Evolutionary conservation across 1,140 invertebrate species (phyloP).

Genomic region (Caerostris darwini): DNA sequence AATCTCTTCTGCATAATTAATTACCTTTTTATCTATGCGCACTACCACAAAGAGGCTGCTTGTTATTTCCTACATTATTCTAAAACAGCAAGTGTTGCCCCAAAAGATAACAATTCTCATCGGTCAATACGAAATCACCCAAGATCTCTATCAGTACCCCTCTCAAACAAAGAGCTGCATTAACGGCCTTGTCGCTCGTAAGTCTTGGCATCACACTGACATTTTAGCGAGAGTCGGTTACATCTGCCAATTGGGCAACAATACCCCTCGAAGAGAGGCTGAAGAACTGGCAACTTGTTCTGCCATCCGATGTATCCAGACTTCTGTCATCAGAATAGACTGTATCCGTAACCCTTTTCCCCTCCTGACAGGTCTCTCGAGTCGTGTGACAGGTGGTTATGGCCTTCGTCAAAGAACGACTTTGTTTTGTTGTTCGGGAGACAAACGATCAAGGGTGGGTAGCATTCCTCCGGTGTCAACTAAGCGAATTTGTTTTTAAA

Average conservation of each 20-base stretch:
- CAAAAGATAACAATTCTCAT: not conserved
- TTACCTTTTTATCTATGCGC: too few species aligned
- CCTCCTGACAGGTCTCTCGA: not conserved
- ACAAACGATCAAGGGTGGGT: not conserved
- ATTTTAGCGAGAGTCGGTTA: not conserved
- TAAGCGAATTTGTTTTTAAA: not conserved
- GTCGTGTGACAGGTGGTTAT: not conserved
- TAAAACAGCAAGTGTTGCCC: not conserved
- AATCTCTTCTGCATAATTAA: too few species aligned
- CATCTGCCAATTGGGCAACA: constrained; percentile 27
- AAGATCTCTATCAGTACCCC: not conserved
- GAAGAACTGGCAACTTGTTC: constrained; percentile 25
- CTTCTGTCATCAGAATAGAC: constrained; percentile 28
- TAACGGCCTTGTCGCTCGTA: constrained; percentile 10
- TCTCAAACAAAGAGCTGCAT: not conserved
- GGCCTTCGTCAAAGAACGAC: not conserved
- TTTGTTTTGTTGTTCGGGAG: not conserved
- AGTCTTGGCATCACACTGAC: constrained; percentile 20
- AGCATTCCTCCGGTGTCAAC: not conserved
- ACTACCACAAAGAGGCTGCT: not conserved
- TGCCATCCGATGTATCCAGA: not conserved
- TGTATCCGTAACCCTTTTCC: constrained; percentile 7
- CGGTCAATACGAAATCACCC: not conserved
- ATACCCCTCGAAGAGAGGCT: not conserved
- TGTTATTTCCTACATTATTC: not conserved